Conservation (phyloP, 2,888 invertebrate genomes). For the Schizaphis graminum region DNA sequence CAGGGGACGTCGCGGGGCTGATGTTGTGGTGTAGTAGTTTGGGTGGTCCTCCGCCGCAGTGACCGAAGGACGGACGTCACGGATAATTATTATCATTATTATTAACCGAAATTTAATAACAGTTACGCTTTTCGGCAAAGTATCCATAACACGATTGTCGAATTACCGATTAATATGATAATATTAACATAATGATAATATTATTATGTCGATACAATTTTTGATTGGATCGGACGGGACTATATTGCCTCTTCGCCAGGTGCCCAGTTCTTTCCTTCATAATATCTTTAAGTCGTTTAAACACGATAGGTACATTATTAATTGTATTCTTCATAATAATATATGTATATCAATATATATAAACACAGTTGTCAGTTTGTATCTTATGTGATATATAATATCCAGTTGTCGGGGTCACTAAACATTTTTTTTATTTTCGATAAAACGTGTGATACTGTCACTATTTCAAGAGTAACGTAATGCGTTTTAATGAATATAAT, state of each 20-base stretch:
- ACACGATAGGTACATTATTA: background rate
- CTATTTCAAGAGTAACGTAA: background rate
- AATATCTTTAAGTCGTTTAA: background rate
- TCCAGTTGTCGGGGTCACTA: background rate
- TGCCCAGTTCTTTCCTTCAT: background rate
- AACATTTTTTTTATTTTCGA: background rate
- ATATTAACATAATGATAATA: background rate
- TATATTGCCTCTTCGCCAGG: background rate
- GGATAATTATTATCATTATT: background rate
- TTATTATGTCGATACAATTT: background rate
- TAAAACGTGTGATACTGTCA: background rate
- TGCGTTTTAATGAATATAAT: background rate
- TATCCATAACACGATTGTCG: background rate
- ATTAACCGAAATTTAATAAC: background rate
- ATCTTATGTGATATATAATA: too few species aligned
- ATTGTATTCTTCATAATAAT: background rate
- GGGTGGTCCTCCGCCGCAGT: background rate
- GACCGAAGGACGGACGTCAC: background rate
- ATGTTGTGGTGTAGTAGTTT: background rate
- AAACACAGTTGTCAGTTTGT: too few species aligned
- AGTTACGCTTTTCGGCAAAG: background rate
- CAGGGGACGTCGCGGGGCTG: background rate
- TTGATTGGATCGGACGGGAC: background rate
- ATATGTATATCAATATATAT: too few species aligned
- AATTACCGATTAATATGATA: background rate